A percentile compares a stretch with the other conserved stretches of the same genome.
These are phyloP conservation scores for Muscicapa striata DNA, from an alignment of 2,797 vertebrate species.

Conservation along the genomic window DNA sequence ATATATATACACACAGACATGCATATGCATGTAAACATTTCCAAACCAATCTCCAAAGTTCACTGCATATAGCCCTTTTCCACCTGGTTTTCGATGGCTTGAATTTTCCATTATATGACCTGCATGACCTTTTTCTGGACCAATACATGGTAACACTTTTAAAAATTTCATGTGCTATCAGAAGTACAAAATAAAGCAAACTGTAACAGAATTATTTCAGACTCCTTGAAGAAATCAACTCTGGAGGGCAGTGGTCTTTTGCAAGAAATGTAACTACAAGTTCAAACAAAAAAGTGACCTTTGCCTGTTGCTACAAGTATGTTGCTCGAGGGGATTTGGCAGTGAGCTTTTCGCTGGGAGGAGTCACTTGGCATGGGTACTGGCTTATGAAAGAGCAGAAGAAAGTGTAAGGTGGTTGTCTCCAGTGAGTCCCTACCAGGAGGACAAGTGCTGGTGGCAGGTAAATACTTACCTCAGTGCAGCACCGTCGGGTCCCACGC, in stretches of 20 bases:
- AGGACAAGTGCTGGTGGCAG: not conserved
- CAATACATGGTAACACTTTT: not conserved
- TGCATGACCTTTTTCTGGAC: not conserved
- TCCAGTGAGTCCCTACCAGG: slow-evolving; percentile 1
- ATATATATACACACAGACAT: not conserved
- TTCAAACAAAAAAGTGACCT: slow-evolving; percentile 62
- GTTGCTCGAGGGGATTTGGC: slow-evolving; percentile 44
- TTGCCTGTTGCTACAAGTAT: slow-evolving; percentile 56
- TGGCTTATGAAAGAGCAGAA: slow-evolving; percentile 35
- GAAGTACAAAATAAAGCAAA: not conserved
- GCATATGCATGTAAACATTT: not conserved
- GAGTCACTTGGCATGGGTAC: slow-evolving; percentile 33
- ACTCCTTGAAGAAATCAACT: not conserved
- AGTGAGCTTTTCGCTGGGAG: slow-evolving; percentile 21
- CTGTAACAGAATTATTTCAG: not conserved
- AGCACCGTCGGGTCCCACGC: not conserved
- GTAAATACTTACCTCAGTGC: slow-evolving; percentile 59
- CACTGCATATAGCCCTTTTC: not conserved
- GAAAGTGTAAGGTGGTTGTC: slow-evolving; percentile 14
- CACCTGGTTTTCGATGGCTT: not conserved
- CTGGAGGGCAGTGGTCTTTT: slow-evolving; percentile 22
- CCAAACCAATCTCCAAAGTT: not conserved
- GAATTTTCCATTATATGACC: not conserved
- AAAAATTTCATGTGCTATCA: not conserved
- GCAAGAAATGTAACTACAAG: slow-evolving; percentile 35